Percentiles rank a stretch among this genome's conserved stretches.
Evolutionary conservation across 1,140 invertebrate genomes (phyloP).

Genomic region (Pseudomyrmex concolor): DNA sequence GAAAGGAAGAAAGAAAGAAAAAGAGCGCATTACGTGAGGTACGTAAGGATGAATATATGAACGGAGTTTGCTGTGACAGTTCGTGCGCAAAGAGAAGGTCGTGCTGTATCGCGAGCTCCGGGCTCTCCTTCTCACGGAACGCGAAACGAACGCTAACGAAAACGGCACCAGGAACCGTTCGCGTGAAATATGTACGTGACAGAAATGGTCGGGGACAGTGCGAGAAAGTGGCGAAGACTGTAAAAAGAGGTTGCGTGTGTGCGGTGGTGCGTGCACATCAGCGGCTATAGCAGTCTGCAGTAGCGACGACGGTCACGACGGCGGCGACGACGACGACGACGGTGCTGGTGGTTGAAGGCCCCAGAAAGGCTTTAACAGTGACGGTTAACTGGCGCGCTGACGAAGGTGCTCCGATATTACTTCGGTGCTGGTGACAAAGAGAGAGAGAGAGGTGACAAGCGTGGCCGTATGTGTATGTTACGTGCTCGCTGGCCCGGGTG

Average conservation of each 20-base stretch:
- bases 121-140: no score
- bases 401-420: slow-evolving; percentile 61
- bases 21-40: background rate
- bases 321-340: slow-evolving; percentile 32
- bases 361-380: slow-evolving; percentile 19
- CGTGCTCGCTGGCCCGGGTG: slow-evolving; percentile 4
- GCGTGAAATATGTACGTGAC: slow-evolving; percentile 63
- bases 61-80: slow-evolving; percentile 1
- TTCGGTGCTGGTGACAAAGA: slow-evolving; percentile 47
- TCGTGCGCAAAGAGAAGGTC: slow-evolving; percentile 54
- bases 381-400: slow-evolving; percentile 39
- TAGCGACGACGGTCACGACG: slow-evolving; percentile 28
- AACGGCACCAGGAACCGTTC: slow-evolving; percentile 2
- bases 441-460: background rate
- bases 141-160: slow-evolving; percentile 18
- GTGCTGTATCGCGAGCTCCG: background rate
- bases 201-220: slow-evolving; percentile 53
- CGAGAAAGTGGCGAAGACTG: slow-evolving; percentile 69
- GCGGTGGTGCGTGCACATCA: slow-evolving; percentile 52
- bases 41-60: slow-evolving; percentile 40
- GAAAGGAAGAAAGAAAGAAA: background rate
- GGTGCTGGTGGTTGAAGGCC: background rate
- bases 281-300: slow-evolving; percentile 56
- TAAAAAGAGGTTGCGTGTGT: slow-evolving; percentile 54
- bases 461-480: background rate